Conservation (phyloP, 2,113 vertebrate species). For the Semicossyphus pulcher region DNA sequence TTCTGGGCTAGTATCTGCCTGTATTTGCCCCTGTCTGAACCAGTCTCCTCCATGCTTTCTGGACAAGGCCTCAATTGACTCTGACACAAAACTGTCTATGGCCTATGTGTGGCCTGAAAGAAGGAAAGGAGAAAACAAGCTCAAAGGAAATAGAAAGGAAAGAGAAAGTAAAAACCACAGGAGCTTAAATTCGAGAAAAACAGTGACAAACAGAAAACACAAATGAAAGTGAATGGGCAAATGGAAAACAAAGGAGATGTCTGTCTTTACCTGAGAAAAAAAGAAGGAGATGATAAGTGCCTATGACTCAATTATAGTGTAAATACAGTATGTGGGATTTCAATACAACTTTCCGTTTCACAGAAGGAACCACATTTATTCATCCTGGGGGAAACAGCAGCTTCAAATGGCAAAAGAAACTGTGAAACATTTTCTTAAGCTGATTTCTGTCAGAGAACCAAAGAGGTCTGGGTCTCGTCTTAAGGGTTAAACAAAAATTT, state of each 20-base stretch:
- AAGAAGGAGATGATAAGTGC: not conserved
- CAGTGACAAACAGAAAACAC: not conserved
- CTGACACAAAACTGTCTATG: slow-evolving; percentile 90
- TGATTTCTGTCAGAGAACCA: not conserved
- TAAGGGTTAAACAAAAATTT: not conserved
- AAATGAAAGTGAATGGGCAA: not conserved
- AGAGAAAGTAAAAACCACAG: not conserved
- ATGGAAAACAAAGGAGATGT: not conserved
- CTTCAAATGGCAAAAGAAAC: not conserved
- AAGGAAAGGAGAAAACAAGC: not conserved
- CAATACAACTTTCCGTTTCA: not conserved
- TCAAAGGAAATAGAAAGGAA: slow-evolving; percentile 12
- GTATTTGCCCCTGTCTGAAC: slow-evolving; percentile 88
- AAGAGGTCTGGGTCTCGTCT: not conserved
- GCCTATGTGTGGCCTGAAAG: slow-evolving; percentile 87
- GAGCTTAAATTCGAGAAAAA: not conserved
- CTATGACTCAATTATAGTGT: not conserved
- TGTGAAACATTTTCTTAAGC: not conserved
- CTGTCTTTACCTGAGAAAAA: slow-evolving; percentile 82
- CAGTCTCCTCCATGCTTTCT: slow-evolving; percentile 94
- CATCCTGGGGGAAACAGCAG: not conserved
- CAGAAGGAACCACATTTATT: not conserved
- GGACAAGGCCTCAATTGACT: slow-evolving; percentile 90
- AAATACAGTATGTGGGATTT: not conserved
- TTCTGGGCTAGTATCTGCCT: slow-evolving; percentile 84